Evolutionary conservation across 2,113 vertebrate genomes (phyloP), one percentile per base, ranked within the genome.

Genomic region (Petrocephalus zakoni): DNA sequence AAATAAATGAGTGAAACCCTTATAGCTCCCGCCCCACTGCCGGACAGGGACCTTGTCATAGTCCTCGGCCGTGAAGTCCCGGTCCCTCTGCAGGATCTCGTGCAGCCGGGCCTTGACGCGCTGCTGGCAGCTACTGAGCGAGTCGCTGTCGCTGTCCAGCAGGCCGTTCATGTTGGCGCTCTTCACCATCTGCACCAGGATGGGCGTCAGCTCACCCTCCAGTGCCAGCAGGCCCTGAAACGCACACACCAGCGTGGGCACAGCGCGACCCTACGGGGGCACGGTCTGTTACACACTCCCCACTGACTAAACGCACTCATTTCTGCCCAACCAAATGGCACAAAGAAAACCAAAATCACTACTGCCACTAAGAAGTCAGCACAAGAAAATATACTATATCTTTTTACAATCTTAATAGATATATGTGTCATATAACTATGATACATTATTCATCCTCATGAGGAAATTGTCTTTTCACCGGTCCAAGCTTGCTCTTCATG

Each of bases 121-220:
- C 91, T 97, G 97, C 90, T 97, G 97, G 90, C 97, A 97, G 93
- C 95, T 97, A 93, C 95, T 97, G 88, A 97, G 88, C 61, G 97
- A 97, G 90, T 97, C 97, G 85, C 96, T 97, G 89, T 97, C 97
- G 2, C 96, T 97, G 91, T 97, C 97, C 93, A 97, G 91, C n/a
- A 97, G 94, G 87, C 97, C 97, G 72, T 97, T 98, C 97, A 97
- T 97, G 89, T 97, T 97, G 88, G 97, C 97, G 91, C 97, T 97
- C 94, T 97, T 97, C 81, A 97, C 97, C 97, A 97, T 97, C 91
- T 97, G 97, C 87, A 97, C 97, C 89, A 97, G 96, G 92, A 97
- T 97, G 89, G 97, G 97, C 1, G 97, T 97, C 87, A 97, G 95
- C 90, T 97, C 97, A 37, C 97, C 97, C 89, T 97, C 97, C 89